phyloP scores from a whole-genome alignment of 2,113 vertebrate genomes.

The Sinocyclocheilus anshuiensis region DNA sequence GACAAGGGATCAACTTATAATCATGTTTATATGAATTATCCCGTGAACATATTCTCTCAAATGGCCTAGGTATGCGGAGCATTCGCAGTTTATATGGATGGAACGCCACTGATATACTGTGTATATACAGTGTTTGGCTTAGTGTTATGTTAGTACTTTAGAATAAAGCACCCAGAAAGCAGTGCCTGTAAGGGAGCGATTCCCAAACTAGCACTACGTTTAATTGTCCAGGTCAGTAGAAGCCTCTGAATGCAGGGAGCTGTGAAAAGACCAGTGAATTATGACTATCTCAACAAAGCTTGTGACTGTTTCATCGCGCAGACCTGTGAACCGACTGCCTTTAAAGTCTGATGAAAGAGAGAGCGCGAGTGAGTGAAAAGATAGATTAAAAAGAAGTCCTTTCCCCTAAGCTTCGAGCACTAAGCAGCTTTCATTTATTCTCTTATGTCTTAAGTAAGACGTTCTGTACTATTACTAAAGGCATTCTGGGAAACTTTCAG shows the following conservation, averaged over 20 bases:
- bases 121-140: too few relatives aligned
- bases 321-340: conserved; percentile 42
- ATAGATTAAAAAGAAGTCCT: conserved; percentile 56
- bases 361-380: conserved; percentile 12
- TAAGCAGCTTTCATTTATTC: conserved; percentile 51
- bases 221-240: conserved; percentile 23
- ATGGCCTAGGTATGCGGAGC: too few relatives aligned
- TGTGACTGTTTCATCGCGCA: too few relatives aligned
- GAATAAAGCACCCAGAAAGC: neutral
- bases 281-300: neutral
- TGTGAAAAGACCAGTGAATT: conserved; percentile 33
- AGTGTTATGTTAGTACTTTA: too few relatives aligned
- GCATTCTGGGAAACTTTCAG: conserved; percentile 36
- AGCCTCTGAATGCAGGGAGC: conserved; percentile 15
- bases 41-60: too few relatives aligned
- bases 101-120: too few relatives aligned
- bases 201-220: conserved; percentile 2
- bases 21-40: too few relatives aligned
- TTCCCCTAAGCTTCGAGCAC: conserved; percentile 47
- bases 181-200: neutral
- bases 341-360: conserved; percentile 52
- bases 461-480: conserved; percentile 45
- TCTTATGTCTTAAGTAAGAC: conserved; percentile 48
- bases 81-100: too few relatives aligned
- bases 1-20: too few relatives aligned